phyloP scores from a whole-genome alignment of 2,113 vertebrate genomes.

The Monopterus albus region DNA sequence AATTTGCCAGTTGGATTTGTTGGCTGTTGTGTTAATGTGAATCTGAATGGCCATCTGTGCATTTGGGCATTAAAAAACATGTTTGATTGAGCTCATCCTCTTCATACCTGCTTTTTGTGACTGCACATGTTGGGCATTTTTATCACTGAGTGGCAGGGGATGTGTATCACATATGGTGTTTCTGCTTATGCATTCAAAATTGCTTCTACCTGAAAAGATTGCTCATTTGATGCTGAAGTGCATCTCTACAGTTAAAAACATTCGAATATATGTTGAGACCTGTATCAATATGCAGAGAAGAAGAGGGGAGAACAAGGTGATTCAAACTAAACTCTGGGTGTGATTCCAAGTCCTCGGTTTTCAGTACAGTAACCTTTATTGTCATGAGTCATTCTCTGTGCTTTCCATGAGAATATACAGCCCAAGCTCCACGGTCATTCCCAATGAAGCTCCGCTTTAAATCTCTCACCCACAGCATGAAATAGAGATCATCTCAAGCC shows the following conservation, averaged over 20 bases:
- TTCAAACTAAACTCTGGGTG: conserved; percentile 1
- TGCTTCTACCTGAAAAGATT: background rate
- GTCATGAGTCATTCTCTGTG: conserved; percentile 43
- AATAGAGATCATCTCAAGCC: conserved; percentile 53
- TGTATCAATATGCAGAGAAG: conserved; percentile 9
- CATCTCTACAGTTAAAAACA: background rate
- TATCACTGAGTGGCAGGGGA: background rate
- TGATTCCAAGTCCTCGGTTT: conserved; percentile 16
- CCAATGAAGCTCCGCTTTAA: conserved; percentile 45
- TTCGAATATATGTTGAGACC: background rate
- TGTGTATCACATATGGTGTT: background rate
- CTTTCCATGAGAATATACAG: conserved; percentile 50
- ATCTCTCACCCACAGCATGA: conserved; percentile 56
- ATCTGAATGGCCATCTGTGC: conserved; percentile 2
- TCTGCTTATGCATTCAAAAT: background rate
- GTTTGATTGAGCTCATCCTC: conserved; percentile 4
- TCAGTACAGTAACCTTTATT: conserved; percentile 37
- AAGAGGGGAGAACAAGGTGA: background rate
- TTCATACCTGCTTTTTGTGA: background rate
- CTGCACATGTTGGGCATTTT: background rate
- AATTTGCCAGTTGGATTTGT: conserved; percentile 10
- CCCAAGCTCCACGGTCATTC: conserved; percentile 56
- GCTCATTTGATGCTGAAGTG: background rate
- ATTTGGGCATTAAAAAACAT: background rate
- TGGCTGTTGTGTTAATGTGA: conserved; percentile 4